These are phyloP conservation scores for Pseudococcus jackbeardsleyi DNA, from an alignment of 2,888 invertebrate genomes.

Conservation along the genomic window DNA sequence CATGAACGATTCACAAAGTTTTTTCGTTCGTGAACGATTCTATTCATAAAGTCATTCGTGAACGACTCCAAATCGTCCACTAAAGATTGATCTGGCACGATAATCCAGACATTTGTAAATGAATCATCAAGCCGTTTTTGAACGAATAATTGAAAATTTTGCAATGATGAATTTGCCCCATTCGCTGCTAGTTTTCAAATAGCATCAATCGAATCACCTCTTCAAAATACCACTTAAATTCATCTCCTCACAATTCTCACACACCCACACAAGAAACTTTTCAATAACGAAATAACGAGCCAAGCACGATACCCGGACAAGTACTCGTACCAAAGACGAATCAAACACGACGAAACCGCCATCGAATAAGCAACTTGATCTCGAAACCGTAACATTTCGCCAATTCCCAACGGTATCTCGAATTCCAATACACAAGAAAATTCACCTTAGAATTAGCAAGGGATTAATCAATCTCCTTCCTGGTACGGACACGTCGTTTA, in stretches of 20 bases:
- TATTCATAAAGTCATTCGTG: too few relatives aligned
- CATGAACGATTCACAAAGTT: neutral
- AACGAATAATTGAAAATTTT: too few relatives aligned
- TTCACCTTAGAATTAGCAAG: slow-evolving; percentile 55
- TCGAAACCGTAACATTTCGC: slow-evolving; percentile 30
- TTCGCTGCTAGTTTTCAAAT: too few relatives aligned
- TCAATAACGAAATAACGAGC: slow-evolving; percentile 21
- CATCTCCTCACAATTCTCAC: neutral
- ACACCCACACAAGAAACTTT: neutral
- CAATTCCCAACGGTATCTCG: slow-evolving; percentile 48
- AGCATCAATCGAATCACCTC: neutral
- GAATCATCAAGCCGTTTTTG: too few relatives aligned
- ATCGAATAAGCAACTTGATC: slow-evolving; percentile 17
- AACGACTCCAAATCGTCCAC: too few relatives aligned
- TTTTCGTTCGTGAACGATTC: neutral
- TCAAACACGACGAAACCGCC: neutral
- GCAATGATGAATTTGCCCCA: too few relatives aligned
- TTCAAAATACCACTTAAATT: neutral
- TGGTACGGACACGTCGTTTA: slow-evolving; percentile 58
- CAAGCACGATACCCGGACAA: neutral
- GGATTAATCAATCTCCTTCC: slow-evolving; percentile 61
- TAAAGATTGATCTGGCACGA: too few relatives aligned
- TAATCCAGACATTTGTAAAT: too few relatives aligned
- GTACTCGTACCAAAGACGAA: neutral
- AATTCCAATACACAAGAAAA: slow-evolving; percentile 46